Percentiles rank a stretch among this genome's conserved stretches.
These are phyloP conservation scores for Paraplagusia blochii DNA, from an alignment of 2,113 vertebrate genomes.

Conservation along the genomic window DNA sequence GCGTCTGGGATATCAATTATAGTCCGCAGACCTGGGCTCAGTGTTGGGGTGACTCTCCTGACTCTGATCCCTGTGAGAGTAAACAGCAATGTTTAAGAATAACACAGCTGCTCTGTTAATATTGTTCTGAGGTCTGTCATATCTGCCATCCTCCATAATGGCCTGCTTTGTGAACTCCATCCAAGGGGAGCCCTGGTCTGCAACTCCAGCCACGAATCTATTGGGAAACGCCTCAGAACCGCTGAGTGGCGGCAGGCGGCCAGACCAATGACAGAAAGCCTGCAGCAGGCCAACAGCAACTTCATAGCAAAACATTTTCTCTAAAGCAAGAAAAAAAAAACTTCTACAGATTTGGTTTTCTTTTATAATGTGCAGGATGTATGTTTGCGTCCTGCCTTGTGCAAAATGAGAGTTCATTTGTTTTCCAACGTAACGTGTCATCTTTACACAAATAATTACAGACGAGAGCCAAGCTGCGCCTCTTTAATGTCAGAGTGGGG, in stretches of 20 bases:
- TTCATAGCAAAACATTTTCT: constrained; percentile 32
- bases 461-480: constrained; percentile 42
- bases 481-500: constrained; percentile 56
- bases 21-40: constrained; percentile 67
- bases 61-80: constrained; percentile 75
- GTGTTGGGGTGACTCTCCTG: constrained; percentile 62
- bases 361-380: constrained; percentile 9
- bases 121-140: constrained; percentile 87
- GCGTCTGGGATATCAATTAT: constrained; percentile 99
- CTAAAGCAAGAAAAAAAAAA: not conserved
- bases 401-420: constrained; percentile 7
- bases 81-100: constrained; percentile 82
- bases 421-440: constrained; percentile 22
- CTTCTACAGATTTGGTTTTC: not conserved
- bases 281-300: constrained; percentile 47
- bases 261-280: constrained; percentile 49
- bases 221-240: constrained; percentile 60
- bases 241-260: constrained; percentile 28
- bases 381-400: constrained; percentile 11
- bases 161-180: constrained; percentile 60
- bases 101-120: constrained; percentile 92
- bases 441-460: constrained; percentile 33
- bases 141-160: constrained; percentile 79
- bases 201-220: constrained; percentile 66
- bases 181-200: constrained; percentile 59